These are phyloP conservation scores for Dyspetes luteomarginatus DNA, from an alignment of 2,888 invertebrate species.

Conservation along the genomic window DNA sequence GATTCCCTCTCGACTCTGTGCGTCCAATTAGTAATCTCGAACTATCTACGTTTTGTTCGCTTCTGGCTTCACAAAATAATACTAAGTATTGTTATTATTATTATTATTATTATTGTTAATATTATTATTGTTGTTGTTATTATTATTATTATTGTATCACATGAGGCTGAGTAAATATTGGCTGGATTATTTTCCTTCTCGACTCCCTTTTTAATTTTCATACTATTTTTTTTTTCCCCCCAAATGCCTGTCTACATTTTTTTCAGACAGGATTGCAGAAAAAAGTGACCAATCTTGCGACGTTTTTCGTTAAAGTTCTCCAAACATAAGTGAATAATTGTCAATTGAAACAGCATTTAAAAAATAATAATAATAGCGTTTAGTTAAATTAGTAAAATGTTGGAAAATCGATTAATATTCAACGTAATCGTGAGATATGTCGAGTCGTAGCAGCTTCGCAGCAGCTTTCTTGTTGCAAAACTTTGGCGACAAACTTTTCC, in stretches of 20 bases:
- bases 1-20: slow-evolving; percentile 27
- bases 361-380: not conserved
- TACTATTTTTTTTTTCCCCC: no score
- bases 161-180: no score
- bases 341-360: not conserved
- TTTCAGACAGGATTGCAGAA: no score
- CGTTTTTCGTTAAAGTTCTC: no score
- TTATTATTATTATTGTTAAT: slow-evolving; percentile 8
- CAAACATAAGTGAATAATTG: no score
- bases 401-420: slow-evolving; percentile 64
- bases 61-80: slow-evolving; percentile 1
- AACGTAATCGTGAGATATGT: slow-evolving; percentile 43
- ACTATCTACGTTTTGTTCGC: slow-evolving; percentile 54
- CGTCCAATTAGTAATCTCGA: slow-evolving; percentile 68
- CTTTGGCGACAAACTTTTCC: slow-evolving; percentile 52
- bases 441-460: slow-evolving; percentile 23
- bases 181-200: no score
- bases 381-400: slow-evolving; percentile 8
- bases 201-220: no score
- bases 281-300: no score
- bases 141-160: no score
- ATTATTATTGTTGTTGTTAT: no score
- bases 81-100: slow-evolving; percentile 1
- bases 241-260: no score
- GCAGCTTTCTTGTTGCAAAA: slow-evolving; percentile 46